Evolutionary conservation across 1,140 invertebrate genomes (phyloP).

Genomic region (Pogonus chalceus): DNA sequence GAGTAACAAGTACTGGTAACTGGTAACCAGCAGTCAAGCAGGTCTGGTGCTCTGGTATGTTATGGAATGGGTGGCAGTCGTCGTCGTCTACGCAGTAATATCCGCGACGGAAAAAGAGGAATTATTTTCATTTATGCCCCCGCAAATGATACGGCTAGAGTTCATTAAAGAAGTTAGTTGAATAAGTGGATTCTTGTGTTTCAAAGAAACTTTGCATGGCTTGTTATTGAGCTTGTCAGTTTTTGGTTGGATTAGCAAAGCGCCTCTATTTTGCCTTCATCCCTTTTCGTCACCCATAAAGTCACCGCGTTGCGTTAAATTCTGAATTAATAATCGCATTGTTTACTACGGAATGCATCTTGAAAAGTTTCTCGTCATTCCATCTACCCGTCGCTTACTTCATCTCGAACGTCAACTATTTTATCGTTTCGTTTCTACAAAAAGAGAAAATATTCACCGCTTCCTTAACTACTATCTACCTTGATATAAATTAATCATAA

Average conservation of each 20-base stretch:
- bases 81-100: no score
- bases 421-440: no score
- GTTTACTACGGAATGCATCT: background rate
- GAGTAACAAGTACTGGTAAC: no score
- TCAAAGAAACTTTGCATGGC: background rate
- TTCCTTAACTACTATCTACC: no score
- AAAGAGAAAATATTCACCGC: no score
- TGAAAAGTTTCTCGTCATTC: background rate
- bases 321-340: background rate
- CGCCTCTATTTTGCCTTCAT: background rate
- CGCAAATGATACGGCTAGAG: constrained; percentile 20
- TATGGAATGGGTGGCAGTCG: no score
- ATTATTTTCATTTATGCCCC: constrained; percentile 31
- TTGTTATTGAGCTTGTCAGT: constrained; percentile 1
- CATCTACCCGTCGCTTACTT: background rate
- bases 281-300: no score
- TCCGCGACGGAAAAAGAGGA: background rate
- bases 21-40: no score
- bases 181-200: constrained; percentile 34
- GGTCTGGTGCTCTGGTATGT: no score
- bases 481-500: no score
- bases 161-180: constrained; percentile 34
- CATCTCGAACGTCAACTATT: background rate
- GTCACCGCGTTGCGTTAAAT: background rate
- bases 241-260: background rate